Base-by-base conservation (phyloP, 1,140 invertebrate species). In the Drosophila bocqueti region DNA sequence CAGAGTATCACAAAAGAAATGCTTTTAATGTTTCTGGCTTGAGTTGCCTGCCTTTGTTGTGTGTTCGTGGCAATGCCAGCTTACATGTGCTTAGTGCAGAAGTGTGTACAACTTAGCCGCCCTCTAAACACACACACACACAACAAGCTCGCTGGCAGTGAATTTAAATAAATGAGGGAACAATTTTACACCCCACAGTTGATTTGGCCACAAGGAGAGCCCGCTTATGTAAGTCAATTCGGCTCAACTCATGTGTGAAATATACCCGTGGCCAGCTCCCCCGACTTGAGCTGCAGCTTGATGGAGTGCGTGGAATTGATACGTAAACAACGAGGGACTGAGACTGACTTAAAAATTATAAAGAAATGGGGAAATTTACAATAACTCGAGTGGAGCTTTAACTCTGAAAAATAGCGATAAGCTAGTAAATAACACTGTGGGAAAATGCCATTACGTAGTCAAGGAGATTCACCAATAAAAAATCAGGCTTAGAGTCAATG, bases 111-210 rank as follows among this genome's bases (percentile, higher is more conserved):
- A 47, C 45, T 58, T 71, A 45, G n/a, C 31, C 18, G 42, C n/a
- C 34, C 61, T 18, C 1, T 4, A 18, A 31, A 43, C 18, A 21
- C 16, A 29, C 34, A 29, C 34, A 16, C 18, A 18, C 15, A 18
- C 24, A 11, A 24, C 24, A 24, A 29, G 40, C 46, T 42, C 43
- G 34, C 47, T 24, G 55, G 40, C 65, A 69, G 62, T 50, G 74
- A 87, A 84, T 89, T 90, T 90, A 84, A 89, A 89, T 89, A 89
- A 89, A 89, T 89, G 83, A 75, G 85, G 74, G 49, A 73, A 89
- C 61, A 69, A 84, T 83, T 78, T 78, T 67, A 66, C 72, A 76
- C 57, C 57, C 64, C 73, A 26, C 18, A 66, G 67, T 50, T 79
- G 43, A 73, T 45, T 73, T 61, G 43, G 68, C 46, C 15, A 5